phyloP scores from a whole-genome alignment of 2,888 invertebrate species.

The Dromius quadrimaculatus region DNA sequence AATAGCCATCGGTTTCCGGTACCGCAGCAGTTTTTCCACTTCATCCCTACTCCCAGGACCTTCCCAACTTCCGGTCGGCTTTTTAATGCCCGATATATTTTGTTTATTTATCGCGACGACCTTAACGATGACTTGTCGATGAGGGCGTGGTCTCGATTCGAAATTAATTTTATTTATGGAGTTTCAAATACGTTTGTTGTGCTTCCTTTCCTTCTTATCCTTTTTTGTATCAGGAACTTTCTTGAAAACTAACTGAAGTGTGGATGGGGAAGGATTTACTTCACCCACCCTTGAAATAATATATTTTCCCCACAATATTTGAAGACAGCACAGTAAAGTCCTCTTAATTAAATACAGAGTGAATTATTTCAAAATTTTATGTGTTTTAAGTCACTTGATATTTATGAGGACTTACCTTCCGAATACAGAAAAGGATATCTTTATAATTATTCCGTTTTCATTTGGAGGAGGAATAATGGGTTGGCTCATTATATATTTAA shows the following conservation, averaged over 20 bases:
- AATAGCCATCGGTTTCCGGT: slow-evolving; percentile 19
- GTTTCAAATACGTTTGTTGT: slow-evolving; percentile 39
- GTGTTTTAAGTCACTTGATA: slow-evolving; percentile 21
- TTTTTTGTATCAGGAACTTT: too few species aligned
- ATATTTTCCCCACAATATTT: slow-evolving; percentile 1
- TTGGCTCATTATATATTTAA: too few species aligned
- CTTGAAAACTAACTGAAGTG: too few species aligned
- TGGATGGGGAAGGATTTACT: neutral
- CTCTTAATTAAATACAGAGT: slow-evolving; percentile 42
- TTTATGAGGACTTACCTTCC: too few species aligned
- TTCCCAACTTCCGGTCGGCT: slow-evolving; percentile 28
- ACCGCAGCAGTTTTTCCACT: slow-evolving; percentile 18
- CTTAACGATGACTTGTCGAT: slow-evolving; percentile 50
- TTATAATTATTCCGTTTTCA: too few species aligned
- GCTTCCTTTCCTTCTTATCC: slow-evolving; percentile 31
- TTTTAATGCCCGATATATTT: slow-evolving; percentile 51
- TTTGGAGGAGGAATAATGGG: too few species aligned
- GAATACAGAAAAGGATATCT: too few species aligned
- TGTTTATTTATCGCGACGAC: slow-evolving; percentile 49
- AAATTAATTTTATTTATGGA: slow-evolving; percentile 46
- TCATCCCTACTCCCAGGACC: neutral
- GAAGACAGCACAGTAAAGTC: slow-evolving; percentile 14
- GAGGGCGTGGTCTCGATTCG: slow-evolving; percentile 33
- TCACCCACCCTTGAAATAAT: neutral
- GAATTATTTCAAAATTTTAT: slow-evolving; percentile 44